Evolutionary conservation across 2,797 vertebrate genomes (phyloP).

Genomic region (Xenopus petersii): DNA sequence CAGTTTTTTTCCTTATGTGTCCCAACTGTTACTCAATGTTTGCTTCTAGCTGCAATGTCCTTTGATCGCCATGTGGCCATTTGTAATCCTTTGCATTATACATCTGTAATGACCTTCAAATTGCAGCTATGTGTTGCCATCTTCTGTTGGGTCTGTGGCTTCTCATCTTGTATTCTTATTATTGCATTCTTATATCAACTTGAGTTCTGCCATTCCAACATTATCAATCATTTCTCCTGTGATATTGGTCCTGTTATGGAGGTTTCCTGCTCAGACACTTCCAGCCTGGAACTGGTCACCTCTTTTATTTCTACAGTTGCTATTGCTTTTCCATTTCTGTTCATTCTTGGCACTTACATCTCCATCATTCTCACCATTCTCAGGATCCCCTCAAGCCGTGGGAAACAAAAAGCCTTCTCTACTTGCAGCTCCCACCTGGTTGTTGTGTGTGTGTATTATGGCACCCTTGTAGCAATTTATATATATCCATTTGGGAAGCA

Average conservation of each 20-base stretch:
- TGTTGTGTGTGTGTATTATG: slow-evolving; percentile 43
- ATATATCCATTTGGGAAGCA: slow-evolving; percentile 3
- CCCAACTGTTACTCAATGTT: slow-evolving; percentile 43
- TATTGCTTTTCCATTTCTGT: slow-evolving; percentile 45
- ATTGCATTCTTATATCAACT: slow-evolving; percentile 2
- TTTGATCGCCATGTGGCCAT: slow-evolving; percentile 35
- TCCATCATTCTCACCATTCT: slow-evolving; percentile 27
- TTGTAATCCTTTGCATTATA: slow-evolving; percentile 32
- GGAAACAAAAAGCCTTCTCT: slow-evolving; percentile 44
- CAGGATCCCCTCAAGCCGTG: background rate
- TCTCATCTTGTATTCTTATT: background rate
- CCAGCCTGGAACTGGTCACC: slow-evolving; percentile 27
- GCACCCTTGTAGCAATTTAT: slow-evolving; percentile 18
- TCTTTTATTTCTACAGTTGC: background rate
- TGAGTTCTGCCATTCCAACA: slow-evolving; percentile 33
- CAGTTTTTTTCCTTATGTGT: slow-evolving; percentile 29
- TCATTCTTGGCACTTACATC: slow-evolving; percentile 37
- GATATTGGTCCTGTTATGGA: slow-evolving; percentile 45
- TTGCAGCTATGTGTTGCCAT: slow-evolving; percentile 1
- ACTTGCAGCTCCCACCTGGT: slow-evolving; percentile 51
- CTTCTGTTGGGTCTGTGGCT: slow-evolving; percentile 19
- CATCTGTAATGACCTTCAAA: slow-evolving; percentile 20
- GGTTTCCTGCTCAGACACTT: slow-evolving; percentile 34
- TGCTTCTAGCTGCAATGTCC: slow-evolving; percentile 38
- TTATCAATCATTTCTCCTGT: slow-evolving; percentile 49